Evolutionary conservation across 2,888 invertebrate genomes (phyloP).

Genomic region (Callosobruchus maculatus): DNA sequence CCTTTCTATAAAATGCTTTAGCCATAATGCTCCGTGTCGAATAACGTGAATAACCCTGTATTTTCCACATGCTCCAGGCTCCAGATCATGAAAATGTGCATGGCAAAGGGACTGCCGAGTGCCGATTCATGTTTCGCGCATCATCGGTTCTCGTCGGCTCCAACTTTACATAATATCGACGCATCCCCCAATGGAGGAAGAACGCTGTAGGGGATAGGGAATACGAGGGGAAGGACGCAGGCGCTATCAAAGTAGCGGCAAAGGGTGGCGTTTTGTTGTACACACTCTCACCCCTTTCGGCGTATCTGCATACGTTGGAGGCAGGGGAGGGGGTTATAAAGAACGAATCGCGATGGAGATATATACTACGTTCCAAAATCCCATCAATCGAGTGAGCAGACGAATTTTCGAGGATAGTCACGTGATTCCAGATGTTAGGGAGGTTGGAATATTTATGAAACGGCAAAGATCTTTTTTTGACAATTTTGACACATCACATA

Average conservation of each 20-base stretch:
- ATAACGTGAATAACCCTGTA: too few relatives aligned
- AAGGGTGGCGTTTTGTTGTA: not conserved
- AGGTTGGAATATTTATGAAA: too few relatives aligned
- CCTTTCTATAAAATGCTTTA: too few relatives aligned
- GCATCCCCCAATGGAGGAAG: not conserved
- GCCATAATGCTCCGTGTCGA: too few relatives aligned
- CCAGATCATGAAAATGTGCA: not conserved
- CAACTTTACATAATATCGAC: not conserved
- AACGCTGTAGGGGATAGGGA: not conserved
- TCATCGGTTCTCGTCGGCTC: not conserved
- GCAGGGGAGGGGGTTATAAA: not conserved
- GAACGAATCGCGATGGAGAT: not conserved
- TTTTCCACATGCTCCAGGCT: too few relatives aligned
- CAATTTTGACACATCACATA: too few relatives aligned
- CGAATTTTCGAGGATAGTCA: too few relatives aligned
- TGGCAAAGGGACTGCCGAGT: not conserved
- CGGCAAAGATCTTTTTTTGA: too few relatives aligned
- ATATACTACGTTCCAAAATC: too few relatives aligned
- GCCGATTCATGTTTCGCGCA: not conserved
- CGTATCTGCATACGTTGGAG: not conserved
- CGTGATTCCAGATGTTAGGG: too few relatives aligned
- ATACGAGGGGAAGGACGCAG: not conserved
- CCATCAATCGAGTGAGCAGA: too few relatives aligned
- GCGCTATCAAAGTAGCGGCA: not conserved
- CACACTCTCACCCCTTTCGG: not conserved